Conservation (phyloP, 2,797 vertebrate genomes). For the Arvicola amphibius region DNA sequence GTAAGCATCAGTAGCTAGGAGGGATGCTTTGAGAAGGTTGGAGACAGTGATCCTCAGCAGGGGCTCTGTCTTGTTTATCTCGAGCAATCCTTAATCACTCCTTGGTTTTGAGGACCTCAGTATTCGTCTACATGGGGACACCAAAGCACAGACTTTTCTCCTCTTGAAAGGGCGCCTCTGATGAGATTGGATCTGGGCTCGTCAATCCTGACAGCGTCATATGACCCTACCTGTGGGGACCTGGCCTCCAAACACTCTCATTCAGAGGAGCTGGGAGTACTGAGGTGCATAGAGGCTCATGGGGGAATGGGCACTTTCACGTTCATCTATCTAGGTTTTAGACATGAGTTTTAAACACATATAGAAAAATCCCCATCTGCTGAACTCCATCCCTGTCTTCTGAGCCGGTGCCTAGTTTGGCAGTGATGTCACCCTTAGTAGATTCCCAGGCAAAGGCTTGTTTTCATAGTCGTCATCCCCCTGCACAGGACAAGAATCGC, state of each 20-base stretch:
- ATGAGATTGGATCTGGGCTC: not conserved
- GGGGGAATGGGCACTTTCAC: no score
- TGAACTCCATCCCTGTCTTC: not conserved
- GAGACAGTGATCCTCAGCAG: fast-evolving
- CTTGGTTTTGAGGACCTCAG: not conserved
- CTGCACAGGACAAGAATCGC: not conserved
- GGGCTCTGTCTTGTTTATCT: not conserved
- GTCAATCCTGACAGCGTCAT: not conserved
- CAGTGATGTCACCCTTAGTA: not conserved
- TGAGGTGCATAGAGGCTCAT: not conserved
- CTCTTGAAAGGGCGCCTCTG: not conserved
- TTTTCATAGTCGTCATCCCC: not conserved
- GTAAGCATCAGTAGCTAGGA: not conserved
- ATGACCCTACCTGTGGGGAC: not conserved
- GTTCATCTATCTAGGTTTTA: not conserved
- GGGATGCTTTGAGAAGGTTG: not conserved
- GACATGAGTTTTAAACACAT: conserved; percentile 13
- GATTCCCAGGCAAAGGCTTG: not conserved
- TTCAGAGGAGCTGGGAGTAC: not conserved
- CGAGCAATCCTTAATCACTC: not conserved
- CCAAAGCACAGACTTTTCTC: not conserved
- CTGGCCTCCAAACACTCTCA: not conserved
- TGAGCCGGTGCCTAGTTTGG: not conserved
- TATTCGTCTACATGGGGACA: not conserved
- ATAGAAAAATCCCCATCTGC: not conserved